Conservation (phyloP, 1,140 invertebrate species). For the Babylonia areolata region DNA sequence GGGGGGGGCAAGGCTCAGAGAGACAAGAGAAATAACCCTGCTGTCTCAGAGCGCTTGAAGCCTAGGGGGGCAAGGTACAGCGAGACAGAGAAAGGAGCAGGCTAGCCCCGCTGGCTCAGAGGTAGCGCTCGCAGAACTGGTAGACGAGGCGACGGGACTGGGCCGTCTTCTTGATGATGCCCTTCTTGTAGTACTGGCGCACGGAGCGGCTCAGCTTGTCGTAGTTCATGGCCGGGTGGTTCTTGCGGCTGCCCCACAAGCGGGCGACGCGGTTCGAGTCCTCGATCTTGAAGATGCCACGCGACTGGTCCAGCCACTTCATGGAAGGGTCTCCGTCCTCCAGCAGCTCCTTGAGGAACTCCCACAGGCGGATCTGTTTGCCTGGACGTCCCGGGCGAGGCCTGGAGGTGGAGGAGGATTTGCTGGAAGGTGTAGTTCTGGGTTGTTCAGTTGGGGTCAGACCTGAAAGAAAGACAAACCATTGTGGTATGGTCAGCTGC, state of each 20-base stretch:
- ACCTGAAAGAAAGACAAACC: neutral
- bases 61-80: no score
- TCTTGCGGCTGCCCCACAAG: slow-evolving; percentile 98
- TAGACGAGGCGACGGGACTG: slow-evolving; percentile 98
- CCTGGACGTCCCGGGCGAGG: neutral
- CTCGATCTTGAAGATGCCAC: slow-evolving; percentile 98
- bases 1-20: no score
- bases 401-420: neutral
- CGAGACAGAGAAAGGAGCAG: no score
- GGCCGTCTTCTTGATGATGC: slow-evolving; percentile 99
- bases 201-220: slow-evolving; percentile 99
- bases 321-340: slow-evolving; percentile 92
- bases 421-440: neutral
- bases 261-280: slow-evolving; percentile 96
- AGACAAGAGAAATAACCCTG: no score
- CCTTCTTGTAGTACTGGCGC: slow-evolving; percentile 99
- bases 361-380: slow-evolving; percentile 95
- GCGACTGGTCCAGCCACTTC: slow-evolving; percentile 92
- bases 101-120: slow-evolving; percentile 1
- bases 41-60: no score
- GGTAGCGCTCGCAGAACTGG: slow-evolving; percentile 97
- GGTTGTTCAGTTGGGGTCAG: neutral
- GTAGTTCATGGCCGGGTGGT: slow-evolving; percentile 99
- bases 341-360: slow-evolving; percentile 97
- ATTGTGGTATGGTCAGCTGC: no score